These are phyloP conservation scores for Megaceryle maxima DNA, from an alignment of 2,113 vertebrate genomes.

Conservation along the genomic window DNA sequence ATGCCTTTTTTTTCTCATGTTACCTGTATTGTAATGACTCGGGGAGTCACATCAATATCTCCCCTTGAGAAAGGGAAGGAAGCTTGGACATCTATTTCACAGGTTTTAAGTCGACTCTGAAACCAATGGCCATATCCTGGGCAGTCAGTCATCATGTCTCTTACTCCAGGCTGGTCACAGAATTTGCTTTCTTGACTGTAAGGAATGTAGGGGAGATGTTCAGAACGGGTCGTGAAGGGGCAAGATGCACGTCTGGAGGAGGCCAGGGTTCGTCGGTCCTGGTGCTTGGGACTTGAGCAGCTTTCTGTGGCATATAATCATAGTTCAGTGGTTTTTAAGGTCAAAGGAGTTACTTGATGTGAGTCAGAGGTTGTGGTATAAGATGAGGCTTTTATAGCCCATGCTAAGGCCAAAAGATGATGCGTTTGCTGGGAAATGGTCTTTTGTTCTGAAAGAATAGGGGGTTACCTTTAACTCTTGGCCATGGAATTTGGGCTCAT, in stretches of 20 bases:
- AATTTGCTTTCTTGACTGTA: neutral
- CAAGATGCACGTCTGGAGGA: neutral
- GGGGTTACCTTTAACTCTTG: neutral
- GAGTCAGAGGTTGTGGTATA: neutral
- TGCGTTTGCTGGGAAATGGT: neutral
- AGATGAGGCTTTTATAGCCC: neutral
- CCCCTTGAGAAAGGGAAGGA: neutral
- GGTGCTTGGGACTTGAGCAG: neutral
- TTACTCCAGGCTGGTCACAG: neutral
- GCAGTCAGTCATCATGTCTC: neutral
- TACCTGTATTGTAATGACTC: neutral
- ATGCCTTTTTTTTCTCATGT: neutral
- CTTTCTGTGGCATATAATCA: neutral
- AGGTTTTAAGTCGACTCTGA: neutral
- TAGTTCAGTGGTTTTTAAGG: neutral
- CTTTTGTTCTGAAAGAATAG: neutral
- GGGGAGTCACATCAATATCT: neutral
- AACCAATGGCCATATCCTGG: neutral
- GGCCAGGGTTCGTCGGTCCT: neutral
- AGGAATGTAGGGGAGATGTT: neutral
- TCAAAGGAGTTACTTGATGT: neutral
- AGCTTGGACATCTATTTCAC: rapidly evolving
- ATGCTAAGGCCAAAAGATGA: neutral
- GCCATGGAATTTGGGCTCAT: neutral
- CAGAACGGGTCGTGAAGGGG: neutral